phyloP scores from a whole-genome alignment of 1,140 invertebrate species.

The Drosophila kepulauana region DNA sequence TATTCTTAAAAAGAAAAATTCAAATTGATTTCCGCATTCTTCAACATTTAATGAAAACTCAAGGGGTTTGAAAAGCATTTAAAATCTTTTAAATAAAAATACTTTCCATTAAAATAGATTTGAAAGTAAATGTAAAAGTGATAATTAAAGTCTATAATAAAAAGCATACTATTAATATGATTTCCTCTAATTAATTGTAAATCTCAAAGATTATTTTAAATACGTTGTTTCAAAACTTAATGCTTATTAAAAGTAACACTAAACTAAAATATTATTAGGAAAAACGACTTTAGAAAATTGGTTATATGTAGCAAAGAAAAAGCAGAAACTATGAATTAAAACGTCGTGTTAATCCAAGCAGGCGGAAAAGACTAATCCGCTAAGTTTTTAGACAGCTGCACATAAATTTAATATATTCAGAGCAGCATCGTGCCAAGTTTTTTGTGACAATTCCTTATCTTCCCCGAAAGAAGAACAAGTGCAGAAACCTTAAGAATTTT shows the following conservation, averaged over 20 bases:
- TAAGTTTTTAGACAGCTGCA: background rate
- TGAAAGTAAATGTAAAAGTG: background rate
- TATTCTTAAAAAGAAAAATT: too few species aligned
- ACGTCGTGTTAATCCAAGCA: background rate
- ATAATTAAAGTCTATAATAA: too few species aligned
- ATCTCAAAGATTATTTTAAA: background rate
- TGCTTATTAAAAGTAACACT: too few species aligned
- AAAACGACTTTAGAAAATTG: background rate
- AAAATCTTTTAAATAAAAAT: background rate
- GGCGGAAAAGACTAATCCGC: background rate
- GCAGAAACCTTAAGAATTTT: slow-evolving; percentile 23
- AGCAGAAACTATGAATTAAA: background rate
- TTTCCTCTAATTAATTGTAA: too few species aligned
- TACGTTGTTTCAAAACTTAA: background rate
- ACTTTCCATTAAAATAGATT: background rate
- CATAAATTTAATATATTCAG: slow-evolving; percentile 32
- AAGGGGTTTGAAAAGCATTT: too few species aligned
- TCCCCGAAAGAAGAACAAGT: background rate
- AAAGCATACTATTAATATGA: too few species aligned
- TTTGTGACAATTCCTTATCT: background rate
- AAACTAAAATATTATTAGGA: too few species aligned
- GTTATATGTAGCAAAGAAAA: background rate
- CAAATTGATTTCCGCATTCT: too few species aligned
- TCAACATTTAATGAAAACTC: too few species aligned
- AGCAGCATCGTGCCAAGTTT: background rate